A percentile compares a stretch with the other conserved stretches of the same genome.
Conservation (phyloP, 2,113 vertebrate species). For the Lophotis ruficrista region DNA sequence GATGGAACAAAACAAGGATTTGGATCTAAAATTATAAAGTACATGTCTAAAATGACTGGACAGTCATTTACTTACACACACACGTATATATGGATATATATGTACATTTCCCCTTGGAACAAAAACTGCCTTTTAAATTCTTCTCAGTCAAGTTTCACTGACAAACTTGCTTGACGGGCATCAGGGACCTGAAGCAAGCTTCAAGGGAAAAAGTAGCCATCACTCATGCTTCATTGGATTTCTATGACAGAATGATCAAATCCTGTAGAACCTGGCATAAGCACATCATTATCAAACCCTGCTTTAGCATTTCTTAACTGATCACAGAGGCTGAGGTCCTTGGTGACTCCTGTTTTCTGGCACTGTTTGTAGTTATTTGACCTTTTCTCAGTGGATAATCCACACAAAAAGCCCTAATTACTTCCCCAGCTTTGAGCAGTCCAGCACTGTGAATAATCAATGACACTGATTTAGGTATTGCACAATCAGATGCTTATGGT, state of each 20-base stretch:
- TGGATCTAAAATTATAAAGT: constrained; percentile 12
- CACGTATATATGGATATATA: not conserved
- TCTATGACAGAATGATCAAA: constrained; percentile 86
- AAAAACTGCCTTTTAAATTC: constrained; percentile 77
- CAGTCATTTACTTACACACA: constrained; percentile 10
- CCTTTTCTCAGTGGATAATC: constrained; percentile 98
- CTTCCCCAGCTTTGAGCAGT: constrained; percentile 89
- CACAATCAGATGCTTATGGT: constrained; percentile 87
- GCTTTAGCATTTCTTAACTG: constrained; percentile 85
- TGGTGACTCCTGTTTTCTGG: constrained; percentile 84
- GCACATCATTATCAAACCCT: constrained; percentile 86
- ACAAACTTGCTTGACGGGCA: constrained; percentile 82
- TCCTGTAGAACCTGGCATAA: constrained; percentile 82
- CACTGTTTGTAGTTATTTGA: constrained; percentile 94
- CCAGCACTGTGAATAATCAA: constrained; percentile 93
- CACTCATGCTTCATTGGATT: constrained; percentile 86
- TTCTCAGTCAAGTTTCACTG: constrained; percentile 79
- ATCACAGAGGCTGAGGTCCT: constrained; percentile 81
- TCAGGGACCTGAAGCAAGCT: constrained; percentile 78
- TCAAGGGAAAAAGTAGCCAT: constrained; percentile 80
- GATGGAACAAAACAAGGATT: not conserved
- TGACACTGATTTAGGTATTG: constrained; percentile 92
- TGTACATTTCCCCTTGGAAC: constrained; percentile 51
- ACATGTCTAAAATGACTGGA: not conserved
- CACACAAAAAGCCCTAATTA: constrained; percentile 99